Evolutionary conservation across 2,888 invertebrate species (phyloP).

Genomic region (Maniola hyperantus): DNA sequence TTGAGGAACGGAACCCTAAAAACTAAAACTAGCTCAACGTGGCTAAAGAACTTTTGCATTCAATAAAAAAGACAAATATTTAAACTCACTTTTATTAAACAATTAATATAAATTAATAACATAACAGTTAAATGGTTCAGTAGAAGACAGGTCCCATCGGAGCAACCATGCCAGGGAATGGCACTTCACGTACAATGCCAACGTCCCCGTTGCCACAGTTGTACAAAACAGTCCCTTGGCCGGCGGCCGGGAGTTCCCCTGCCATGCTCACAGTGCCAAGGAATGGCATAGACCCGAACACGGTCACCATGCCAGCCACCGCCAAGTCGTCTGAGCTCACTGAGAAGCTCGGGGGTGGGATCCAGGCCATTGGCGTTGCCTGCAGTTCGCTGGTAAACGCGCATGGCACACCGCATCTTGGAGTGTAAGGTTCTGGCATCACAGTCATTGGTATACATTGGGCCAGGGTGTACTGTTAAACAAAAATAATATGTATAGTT

Average conservation of each 20-base stretch:
- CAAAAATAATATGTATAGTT: too few relatives aligned
- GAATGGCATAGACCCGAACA: constrained; percentile 51
- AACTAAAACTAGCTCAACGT: too few relatives aligned
- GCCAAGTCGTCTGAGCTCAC: constrained; percentile 48
- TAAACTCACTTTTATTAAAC: too few relatives aligned
- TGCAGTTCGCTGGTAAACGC: constrained; percentile 30
- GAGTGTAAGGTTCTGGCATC: constrained; percentile 22
- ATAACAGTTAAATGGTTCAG: too few relatives aligned
- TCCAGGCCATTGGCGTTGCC: constrained; percentile 30
- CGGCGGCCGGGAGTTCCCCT: constrained; percentile 48
- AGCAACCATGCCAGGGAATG: constrained; percentile 11
- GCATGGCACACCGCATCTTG: constrained; percentile 14
- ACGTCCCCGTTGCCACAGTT: constrained; percentile 37
- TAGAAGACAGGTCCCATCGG: neutral
- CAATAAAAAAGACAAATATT: too few relatives aligned
- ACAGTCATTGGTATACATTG: constrained; percentile 33
- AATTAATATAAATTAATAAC: too few relatives aligned
- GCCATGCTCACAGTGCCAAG: constrained; percentile 50
- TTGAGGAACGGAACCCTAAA: too few relatives aligned
- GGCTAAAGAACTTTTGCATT: neutral
- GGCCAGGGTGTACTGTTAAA: constrained; percentile 29
- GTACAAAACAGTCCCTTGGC: constrained; percentile 44
- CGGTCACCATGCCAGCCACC: constrained; percentile 50
- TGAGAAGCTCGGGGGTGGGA: constrained; percentile 40
- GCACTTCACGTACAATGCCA: constrained; percentile 34